These are phyloP conservation scores for Atta cephalotes DNA, from an alignment of 1,140 invertebrate genomes.

Conservation along the genomic window DNA sequence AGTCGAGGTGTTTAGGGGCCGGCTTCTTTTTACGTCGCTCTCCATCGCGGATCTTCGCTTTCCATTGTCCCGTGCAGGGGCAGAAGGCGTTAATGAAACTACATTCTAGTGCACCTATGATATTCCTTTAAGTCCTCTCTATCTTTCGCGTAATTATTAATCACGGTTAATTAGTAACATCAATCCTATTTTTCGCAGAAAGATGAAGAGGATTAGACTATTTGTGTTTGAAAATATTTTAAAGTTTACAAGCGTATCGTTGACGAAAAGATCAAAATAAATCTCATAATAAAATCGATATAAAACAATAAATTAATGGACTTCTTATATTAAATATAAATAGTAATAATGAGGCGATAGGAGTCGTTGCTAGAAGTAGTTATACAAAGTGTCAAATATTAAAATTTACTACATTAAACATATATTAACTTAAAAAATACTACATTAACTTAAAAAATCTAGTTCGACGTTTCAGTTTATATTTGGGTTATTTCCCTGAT, in stretches of 20 bases:
- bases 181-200: background rate
- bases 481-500: too few species aligned
- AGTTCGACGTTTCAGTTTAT: too few species aligned
- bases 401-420: too few species aligned
- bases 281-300: background rate
- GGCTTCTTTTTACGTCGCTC: conserved; percentile 58
- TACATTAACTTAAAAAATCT: too few species aligned
- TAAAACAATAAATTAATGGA: too few species aligned
- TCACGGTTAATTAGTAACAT: background rate
- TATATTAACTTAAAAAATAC: too few species aligned
- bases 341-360: too few species aligned
- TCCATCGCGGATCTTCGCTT: conserved; percentile 28
- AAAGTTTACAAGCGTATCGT: background rate
- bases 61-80: conserved; percentile 44
- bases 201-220: background rate
- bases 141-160: background rate
- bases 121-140: background rate
- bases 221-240: background rate
- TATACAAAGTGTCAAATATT: too few species aligned
- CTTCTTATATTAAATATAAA: too few species aligned
- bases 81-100: conserved; percentile 71
- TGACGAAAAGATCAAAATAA: background rate
- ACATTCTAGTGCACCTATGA: conserved; percentile 28
- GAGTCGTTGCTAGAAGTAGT: too few species aligned
- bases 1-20: conserved; percentile 65